Evolutionary conservation across 2,113 vertebrate genomes (phyloP).

Genomic region (Dicentrarchus labrax): DNA sequence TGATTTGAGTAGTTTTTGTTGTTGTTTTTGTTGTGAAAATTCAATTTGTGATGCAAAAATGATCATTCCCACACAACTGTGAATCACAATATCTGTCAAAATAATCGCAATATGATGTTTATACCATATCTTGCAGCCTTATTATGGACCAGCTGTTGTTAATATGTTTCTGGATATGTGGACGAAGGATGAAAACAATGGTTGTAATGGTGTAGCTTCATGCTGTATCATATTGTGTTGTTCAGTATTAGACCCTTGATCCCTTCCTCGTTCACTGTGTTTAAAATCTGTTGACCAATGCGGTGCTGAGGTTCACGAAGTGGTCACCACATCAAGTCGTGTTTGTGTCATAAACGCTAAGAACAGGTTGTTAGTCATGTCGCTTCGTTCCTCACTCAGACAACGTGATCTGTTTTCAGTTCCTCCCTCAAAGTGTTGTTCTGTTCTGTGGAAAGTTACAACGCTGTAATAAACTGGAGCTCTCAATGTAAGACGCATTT

Average conservation of each 20-base stretch:
- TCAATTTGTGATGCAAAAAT: too few relatives aligned
- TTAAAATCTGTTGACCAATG: background rate
- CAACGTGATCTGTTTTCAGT: background rate
- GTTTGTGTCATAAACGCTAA: background rate
- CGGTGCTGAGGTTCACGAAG: background rate
- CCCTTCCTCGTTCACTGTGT: background rate
- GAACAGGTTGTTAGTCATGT: background rate
- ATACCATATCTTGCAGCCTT: too few relatives aligned
- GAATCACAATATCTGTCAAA: too few relatives aligned
- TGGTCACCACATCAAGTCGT: background rate
- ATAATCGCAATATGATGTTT: too few relatives aligned
- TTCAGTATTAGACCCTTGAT: background rate
- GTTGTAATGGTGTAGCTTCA: background rate
- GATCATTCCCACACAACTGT: too few relatives aligned
- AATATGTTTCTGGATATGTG: background rate
- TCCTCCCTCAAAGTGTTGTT: background rate
- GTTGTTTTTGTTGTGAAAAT: too few relatives aligned
- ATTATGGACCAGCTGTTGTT: background rate
- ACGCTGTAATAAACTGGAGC: too few relatives aligned
- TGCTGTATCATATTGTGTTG: background rate
- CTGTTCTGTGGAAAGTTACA: background rate
- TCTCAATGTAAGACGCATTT: too few relatives aligned
- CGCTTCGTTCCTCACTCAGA: background rate
- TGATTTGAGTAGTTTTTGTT: too few relatives aligned
- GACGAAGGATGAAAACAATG: background rate